Evolutionary conservation across 1,140 invertebrate species (phyloP), one percentile per base, ranked within the genome.

Genomic region (Polypedilum pembai): DNA sequence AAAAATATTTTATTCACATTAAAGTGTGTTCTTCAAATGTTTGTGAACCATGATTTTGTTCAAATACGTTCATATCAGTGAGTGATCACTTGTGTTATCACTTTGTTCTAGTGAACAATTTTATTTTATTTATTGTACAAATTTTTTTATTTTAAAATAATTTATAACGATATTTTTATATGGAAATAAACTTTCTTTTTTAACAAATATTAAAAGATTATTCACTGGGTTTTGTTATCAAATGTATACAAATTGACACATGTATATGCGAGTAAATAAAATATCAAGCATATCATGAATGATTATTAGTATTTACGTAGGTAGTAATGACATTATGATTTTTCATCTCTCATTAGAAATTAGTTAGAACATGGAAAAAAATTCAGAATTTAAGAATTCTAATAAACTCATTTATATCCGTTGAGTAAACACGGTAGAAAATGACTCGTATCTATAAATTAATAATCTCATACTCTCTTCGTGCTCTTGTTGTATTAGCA

Each of bases 321-420:
- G 45, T 56, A 56, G 45, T 56, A 56, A 56, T 56, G 45, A 56
- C 45, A 56, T 56, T 56, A 56, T n/a, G n/a, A 12, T 56, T 56
- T 56, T 56, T 15, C 15, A 15, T 56, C 45, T 15, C 15, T 1
- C 12, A n/a, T 15, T 12, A 3, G 8, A n/a, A 56, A 56, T 3
- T n/a, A n/a, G 45, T 56, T 56, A 33, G 24, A 56, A 56, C n/a
- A 56, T 56, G 12, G 45, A 56, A 33, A 33, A 5, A 33, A 56
- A 56, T n/a, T n/a, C n/a, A n/a, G n/a, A n/a, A n/a, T 56, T 56
- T 56, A 12, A 56, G 45, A 56, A 12, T 12, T 15, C 45, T 56
- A 56, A 56, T 56, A 12, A 56, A 56, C 45, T 56, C 45, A 56
- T 56, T 56, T 56, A 56, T 15, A 56, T 56, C 45, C 45, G 15